Evolutionary conservation across 2,797 vertebrate species (phyloP), one percentile per base, ranked within the genome.

Genomic region (Sparus aurata): DNA sequence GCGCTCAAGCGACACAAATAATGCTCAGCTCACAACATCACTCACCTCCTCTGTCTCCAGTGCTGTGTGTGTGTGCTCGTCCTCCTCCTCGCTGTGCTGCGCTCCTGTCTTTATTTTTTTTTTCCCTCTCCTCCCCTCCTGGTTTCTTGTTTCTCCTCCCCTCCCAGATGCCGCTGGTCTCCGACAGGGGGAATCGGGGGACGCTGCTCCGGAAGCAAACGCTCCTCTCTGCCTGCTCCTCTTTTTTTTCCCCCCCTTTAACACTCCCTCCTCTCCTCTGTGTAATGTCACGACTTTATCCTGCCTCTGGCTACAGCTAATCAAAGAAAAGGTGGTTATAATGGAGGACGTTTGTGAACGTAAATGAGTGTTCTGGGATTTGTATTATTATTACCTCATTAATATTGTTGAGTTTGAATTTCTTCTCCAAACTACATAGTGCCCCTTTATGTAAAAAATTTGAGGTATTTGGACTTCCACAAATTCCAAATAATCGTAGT

Each of bases 161-260:
- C 22, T 85, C 84, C 82, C 89, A 87, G 86, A 91, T 91, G 89
- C 88, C 57, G 79, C 89, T 77, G 60, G 20, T 85, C 64, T 86
- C 91, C 82, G 73, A 46, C 67, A 87, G 87, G 86, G 86, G 87
- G 87, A 77, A 85, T 65, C 73, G 76, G 77, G 68, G 69, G 73
- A 89, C 86, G 86, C 84, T 91, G 91, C 88, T 89, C 93, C 94
- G 94, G 94, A 95, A 95, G 93, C 86, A 84, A 91, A 90, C 89
- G 81, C 76, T 85, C 89, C 79, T 71, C 41, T 47, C 5, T 46
- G 18, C 41, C 8, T 34, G 34, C 34, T 34, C 8, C 8, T 34
- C 5, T 34, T 60, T 65, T 34, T 60, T 65, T 64, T 77, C 74
- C 49, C 62, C 49, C 16, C 25, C 46, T 5, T 20, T 27, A 27